Base-by-base conservation (phyloP, 2,888 invertebrate species). In the Torymus auratus region DNA sequence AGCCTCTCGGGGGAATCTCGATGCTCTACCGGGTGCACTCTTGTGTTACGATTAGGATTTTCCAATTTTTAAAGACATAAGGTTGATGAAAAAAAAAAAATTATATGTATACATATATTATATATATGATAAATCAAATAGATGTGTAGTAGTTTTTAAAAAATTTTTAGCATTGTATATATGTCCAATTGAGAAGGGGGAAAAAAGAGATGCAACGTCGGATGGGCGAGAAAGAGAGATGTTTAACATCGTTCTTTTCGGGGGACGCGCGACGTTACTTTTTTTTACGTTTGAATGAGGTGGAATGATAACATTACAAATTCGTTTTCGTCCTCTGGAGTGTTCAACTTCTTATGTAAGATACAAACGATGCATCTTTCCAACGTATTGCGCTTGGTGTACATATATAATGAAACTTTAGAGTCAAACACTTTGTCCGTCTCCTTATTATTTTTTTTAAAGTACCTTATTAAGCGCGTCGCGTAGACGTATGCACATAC, bases 71-170 rank as follows among this genome's bases (percentile, higher is more conserved):
- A 86, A 85, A 85, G 84, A 79, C 84, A 72, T 87, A 86, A 85
- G 84, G 84, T 86, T 85, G 85, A 86, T 82, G 83, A 84, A 65
- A 62, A 71, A 84, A 79, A 81, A 83, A 80, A 82, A 83, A 83
- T 84, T 84, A 85, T 83, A 85, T 84, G 83, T 83, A 84, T 83
- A 78, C 76, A 80, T 76, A 84, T 83, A 84, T 77, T 83, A 83
- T 83, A 84, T 83, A 84, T 82, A 82, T 83, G 73, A 83, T 83
- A 77, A 84, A 84, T 17, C 73, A 83, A 86, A 85, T 88, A 88
- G 87, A 85, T 88, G 88, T 89, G 89, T 88, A 88, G 88, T 89
- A 88, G 88, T 87, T 89, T 88, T 85, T 86, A 88, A 88, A 85
- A 88, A 82, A 88, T 88, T 89, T 85, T 86, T 89, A 88, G 88